Evolutionary conservation across 2,113 vertebrate genomes (phyloP).

Genomic region (Dasypus novemcinctus): DNA sequence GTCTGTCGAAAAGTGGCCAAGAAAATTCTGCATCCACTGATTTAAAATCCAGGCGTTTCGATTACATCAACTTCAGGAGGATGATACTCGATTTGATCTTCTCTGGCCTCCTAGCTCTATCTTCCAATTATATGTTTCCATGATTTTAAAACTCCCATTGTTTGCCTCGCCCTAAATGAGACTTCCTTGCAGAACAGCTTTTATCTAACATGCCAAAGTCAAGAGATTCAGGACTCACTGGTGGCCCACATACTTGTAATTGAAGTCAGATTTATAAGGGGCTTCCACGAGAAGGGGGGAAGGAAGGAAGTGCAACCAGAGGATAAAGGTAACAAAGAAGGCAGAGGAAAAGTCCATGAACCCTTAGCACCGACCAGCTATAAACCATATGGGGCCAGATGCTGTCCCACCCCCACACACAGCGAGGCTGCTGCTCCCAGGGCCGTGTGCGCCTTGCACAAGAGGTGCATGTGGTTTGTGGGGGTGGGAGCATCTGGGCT

Average conservation of each 20-base stretch:
- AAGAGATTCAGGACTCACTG: not conserved
- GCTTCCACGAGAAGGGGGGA: not conserved
- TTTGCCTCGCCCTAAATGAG: not conserved
- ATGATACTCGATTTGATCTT: not conserved
- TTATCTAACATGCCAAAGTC: not conserved
- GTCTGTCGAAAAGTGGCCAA: not conserved
- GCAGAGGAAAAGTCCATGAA: not conserved
- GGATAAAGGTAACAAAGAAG: not conserved
- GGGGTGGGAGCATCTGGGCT: slow-evolving; percentile 19
- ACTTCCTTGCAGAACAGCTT: not conserved
- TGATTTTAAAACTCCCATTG: not conserved
- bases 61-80: not conserved
- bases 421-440: not conserved
- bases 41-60: not conserved
- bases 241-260: not conserved
- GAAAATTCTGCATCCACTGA: not conserved
- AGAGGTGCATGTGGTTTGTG: not conserved
- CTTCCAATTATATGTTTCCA: not conserved
- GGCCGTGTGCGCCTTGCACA: not conserved
- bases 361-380: not conserved
- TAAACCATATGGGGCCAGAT: not conserved
- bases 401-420: not conserved
- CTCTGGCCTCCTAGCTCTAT: not conserved
- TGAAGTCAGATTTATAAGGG: not conserved
- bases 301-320: not conserved